Conservation (phyloP, 1,140 invertebrate genomes). For the Macrosteles quadrilineatus region DNA sequence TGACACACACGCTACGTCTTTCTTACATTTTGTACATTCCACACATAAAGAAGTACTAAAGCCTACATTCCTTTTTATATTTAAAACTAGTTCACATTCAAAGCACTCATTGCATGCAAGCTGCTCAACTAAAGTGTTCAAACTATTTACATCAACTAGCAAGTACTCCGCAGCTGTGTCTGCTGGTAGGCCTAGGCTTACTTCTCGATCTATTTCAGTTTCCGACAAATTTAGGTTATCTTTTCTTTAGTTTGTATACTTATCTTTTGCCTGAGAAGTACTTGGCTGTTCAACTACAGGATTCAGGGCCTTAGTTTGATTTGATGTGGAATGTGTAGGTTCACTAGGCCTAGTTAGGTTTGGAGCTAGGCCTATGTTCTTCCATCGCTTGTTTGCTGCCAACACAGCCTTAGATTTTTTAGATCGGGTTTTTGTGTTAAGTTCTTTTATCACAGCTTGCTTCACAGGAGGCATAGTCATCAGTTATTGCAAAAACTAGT, state of each 20-base stretch:
- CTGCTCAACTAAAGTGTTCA: neutral
- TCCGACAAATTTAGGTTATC: neutral
- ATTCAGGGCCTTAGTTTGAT: neutral
- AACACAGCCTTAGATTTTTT: neutral
- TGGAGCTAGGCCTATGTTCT: too few relatives aligned
- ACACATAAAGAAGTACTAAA: too few relatives aligned
- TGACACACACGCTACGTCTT: neutral
- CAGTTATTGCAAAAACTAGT: neutral
- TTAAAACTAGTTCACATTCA: too few relatives aligned
- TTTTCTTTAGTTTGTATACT: neutral
- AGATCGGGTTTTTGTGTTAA: neutral
- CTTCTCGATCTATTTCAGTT: neutral
- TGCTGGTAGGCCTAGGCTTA: neutral
- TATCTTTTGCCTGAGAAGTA: neutral
- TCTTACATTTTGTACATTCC: neutral
- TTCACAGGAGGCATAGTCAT: neutral
- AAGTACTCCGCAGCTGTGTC: neutral
- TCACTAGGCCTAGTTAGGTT: neutral
- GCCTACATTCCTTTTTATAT: neutral
- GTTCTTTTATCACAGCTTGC: neutral
- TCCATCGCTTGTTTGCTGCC: neutral
- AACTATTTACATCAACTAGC: neutral
- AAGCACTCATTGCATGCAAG: neutral
- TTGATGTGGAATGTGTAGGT: neutral
- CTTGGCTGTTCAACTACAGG: neutral